These are phyloP conservation scores for Rhopalosiphum nymphaeae DNA, from an alignment of 2,888 invertebrate species.

Conservation along the genomic window DNA sequence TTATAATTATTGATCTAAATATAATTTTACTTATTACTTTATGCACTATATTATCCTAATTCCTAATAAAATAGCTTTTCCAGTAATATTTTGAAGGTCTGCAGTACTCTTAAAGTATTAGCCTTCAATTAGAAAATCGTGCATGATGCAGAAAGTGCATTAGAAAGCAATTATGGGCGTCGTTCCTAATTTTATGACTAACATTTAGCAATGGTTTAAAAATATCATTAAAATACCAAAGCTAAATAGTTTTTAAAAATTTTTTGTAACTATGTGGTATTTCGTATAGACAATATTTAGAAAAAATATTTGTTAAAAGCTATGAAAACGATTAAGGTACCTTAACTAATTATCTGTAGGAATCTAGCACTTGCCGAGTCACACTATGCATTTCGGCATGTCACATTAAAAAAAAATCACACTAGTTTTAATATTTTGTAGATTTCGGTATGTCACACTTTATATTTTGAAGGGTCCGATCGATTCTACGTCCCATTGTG, in stretches of 20 bases:
- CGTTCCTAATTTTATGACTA: neutral
- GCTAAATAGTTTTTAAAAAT: neutral
- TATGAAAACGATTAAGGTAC: neutral
- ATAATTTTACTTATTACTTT: neutral
- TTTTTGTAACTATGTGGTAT: neutral
- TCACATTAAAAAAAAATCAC: neutral
- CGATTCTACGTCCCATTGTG: neutral
- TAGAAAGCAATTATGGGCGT: neutral
- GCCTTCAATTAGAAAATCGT: neutral
- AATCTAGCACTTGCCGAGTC: neutral
- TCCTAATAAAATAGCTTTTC: neutral
- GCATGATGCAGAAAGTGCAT: neutral
- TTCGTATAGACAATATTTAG: neutral
- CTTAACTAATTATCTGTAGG: neutral
- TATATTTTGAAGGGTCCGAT: neutral
- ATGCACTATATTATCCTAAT: neutral
- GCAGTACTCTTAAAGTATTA: neutral
- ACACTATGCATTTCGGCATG: neutral
- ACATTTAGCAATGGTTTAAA: neutral
- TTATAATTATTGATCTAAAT: neutral
- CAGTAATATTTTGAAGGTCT: neutral
- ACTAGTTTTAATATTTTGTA: neutral
- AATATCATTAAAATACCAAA: slow-evolving; percentile 10
- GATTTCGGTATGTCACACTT: neutral
- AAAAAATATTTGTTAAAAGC: neutral